Evolutionary conservation across 2,797 vertebrate genomes (phyloP).

Genomic region (Enteromius afrohamiltoni): DNA sequence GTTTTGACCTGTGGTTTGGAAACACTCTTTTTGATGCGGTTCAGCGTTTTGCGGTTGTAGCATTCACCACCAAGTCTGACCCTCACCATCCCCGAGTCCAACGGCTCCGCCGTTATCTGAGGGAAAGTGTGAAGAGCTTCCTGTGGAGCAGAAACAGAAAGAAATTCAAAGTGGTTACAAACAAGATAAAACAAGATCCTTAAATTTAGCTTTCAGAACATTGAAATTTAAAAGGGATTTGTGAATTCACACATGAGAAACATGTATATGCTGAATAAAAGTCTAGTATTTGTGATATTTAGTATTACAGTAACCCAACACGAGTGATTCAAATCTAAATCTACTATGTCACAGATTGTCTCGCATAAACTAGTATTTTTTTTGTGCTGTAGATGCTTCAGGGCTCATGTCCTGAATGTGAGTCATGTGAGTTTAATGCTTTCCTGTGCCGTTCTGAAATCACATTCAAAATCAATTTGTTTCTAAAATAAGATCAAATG

Average conservation of each 20-base stretch:
- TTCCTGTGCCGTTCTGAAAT: background rate
- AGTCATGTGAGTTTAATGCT: background rate
- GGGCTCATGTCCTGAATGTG: background rate
- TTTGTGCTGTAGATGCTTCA: background rate
- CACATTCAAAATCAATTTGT: background rate
- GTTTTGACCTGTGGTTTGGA: slow-evolving; percentile 86
- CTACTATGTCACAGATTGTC: background rate
- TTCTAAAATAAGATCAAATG: background rate
- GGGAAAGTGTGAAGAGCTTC: slow-evolving; percentile 82
- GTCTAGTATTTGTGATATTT: background rate
- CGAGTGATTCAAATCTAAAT: background rate
- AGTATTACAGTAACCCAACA: background rate
- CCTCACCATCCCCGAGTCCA: slow-evolving; percentile 80
- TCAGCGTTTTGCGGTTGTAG: slow-evolving; percentile 94
- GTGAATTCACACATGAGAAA: background rate
- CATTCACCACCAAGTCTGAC: slow-evolving; percentile 86
- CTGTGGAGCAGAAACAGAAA: slow-evolving; percentile 64
- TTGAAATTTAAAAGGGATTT: background rate
- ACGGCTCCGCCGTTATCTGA: slow-evolving; percentile 74
- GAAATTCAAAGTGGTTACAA: background rate
- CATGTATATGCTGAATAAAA: background rate
- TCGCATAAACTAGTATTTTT: background rate
- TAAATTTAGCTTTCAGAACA: background rate
- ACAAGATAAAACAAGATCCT: background rate
- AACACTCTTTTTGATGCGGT: slow-evolving; percentile 89